Evolutionary conservation across 2,113 vertebrate genomes (phyloP), one percentile per base, ranked within the genome.

Genomic region (Siphamia tubifer): DNA sequence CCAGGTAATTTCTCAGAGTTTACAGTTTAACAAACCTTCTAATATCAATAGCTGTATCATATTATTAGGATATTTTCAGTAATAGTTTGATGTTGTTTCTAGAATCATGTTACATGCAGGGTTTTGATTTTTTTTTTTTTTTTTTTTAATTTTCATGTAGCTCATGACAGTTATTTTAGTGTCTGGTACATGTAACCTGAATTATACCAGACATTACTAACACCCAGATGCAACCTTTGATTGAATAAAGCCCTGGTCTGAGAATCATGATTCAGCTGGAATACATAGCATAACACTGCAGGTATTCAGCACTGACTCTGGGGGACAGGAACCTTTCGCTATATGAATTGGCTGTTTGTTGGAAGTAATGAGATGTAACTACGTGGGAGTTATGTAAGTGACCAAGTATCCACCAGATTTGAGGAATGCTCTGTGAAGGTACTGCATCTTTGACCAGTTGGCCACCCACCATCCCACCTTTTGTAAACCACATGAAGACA

Each of bases 321-420:
- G 65, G 76, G 76, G 74, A 84, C 73, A 79, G 79, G 68, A 88
- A 70, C 77, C 81, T 74, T 77, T 77, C 10, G 31, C 63, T 23
- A 78, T 79, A 77, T 91, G 90, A 91, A 91, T 90, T 4, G 74
- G 60, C 70, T 36, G 63, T 76, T 85, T 91, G 90, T 91, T 77
- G 62, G 42, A 70, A 20, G 79, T 90, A 87, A 89, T 89, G 84
- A 88, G 84, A 90, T 88, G 90, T 89, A 88, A 75, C 87, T 86
- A 87, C 77, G 66, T 84, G 82, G 81, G 87, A 84, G 88, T 91
- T 90, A 90, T 90, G 87, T 85, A 88, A 91, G 85, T 74, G 74
- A 83, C 85, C 87, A 84, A 86, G 62, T 77, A 81, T 77, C 83
- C 83, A 82, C 76, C 69, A 77, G 74, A 75, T 84, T 83, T 86